A percentile compares a stretch with the other conserved stretches of the same genome.
These are phyloP conservation scores for Stenolophus ochropezus DNA, from an alignment of 2,888 invertebrate species.

Conservation along the genomic window DNA sequence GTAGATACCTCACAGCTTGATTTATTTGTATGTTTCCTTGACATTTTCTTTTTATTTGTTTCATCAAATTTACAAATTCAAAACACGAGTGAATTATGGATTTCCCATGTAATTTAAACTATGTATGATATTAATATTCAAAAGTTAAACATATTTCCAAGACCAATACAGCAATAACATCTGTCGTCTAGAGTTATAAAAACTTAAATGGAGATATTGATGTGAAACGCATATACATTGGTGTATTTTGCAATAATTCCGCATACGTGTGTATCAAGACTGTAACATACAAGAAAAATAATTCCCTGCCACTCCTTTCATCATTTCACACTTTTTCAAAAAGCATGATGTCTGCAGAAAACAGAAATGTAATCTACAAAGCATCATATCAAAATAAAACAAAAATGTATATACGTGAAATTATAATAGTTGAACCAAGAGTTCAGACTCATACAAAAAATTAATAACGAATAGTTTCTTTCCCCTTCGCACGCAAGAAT, in stretches of 20 bases:
- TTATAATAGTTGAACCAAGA: not conserved
- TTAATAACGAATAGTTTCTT: slow-evolving; percentile 44
- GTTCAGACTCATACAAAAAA: slow-evolving; percentile 17
- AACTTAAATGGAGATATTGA: not conserved
- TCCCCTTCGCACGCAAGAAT: slow-evolving; percentile 26
- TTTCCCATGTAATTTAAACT: not conserved
- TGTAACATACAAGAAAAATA: not conserved
- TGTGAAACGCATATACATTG: not conserved
- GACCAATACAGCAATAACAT: not conserved
- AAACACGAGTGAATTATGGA: slow-evolving; percentile 10
- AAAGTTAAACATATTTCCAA: not conserved
- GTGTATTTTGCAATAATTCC: not conserved
- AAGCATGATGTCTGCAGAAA: not conserved
- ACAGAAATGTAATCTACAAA: slow-evolving; percentile 10
- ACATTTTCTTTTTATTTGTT: slow-evolving; percentile 9
- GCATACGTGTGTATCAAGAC: not conserved
- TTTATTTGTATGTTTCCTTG: not conserved
- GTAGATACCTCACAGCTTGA: no score
- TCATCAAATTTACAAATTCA: slow-evolving; percentile 15
- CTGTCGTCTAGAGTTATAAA: not conserved
- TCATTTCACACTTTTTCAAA: not conserved
- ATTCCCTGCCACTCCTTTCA: slow-evolving; percentile 1
- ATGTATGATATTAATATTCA: slow-evolving; percentile 3
- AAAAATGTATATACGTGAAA: slow-evolving; percentile 27
- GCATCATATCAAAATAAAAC: slow-evolving; percentile 9